A percentile compares a stretch with the other conserved stretches of the same genome.
Evolutionary conservation across 1,140 invertebrate species (phyloP).

Genomic region (Probaryconus sp.): DNA sequence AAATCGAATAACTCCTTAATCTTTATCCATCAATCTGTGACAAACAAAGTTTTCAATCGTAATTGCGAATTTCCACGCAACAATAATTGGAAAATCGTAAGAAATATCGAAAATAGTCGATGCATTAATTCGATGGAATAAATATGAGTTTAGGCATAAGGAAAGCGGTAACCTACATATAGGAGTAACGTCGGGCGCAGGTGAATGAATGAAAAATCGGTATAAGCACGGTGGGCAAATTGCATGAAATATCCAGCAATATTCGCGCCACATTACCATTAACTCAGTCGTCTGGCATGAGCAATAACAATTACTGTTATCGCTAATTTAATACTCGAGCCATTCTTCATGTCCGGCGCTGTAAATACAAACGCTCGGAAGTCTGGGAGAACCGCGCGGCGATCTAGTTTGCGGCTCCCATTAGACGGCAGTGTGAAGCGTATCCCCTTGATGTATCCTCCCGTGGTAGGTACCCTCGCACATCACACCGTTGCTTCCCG

Average conservation of each 20-base stretch:
- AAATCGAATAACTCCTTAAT: too few relatives aligned
- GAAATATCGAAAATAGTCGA: too few relatives aligned
- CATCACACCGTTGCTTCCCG: slow-evolving; percentile 45
- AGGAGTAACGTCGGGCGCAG: slow-evolving; percentile 3
- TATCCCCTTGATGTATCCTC: slow-evolving; percentile 57
- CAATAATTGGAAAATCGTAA: too few relatives aligned
- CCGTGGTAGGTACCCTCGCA: slow-evolving; percentile 12
- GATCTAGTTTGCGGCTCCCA: slow-evolving; percentile 65
- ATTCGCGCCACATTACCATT: slow-evolving; percentile 61
- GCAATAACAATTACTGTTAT: slow-evolving; percentile 72
- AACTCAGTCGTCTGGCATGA: slow-evolving; percentile 64
- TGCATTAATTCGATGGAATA: too few relatives aligned
- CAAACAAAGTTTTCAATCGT: too few relatives aligned
- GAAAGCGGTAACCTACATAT: slow-evolving; percentile 45
- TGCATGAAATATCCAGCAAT: slow-evolving; percentile 61
- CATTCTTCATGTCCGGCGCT: slow-evolving; percentile 57
- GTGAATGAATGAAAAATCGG: slow-evolving; percentile 54
- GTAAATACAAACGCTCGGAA: slow-evolving; percentile 43
- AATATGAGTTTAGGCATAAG: slow-evolving; percentile 37
- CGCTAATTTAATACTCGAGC: slow-evolving; percentile 73
- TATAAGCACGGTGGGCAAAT: slow-evolving; percentile 39
- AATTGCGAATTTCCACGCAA: too few relatives aligned
- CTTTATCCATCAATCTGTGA: too few relatives aligned
- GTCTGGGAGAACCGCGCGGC: slow-evolving; percentile 33
- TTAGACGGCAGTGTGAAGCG: slow-evolving; percentile 65